These are phyloP conservation scores for Eubucco bourcierii DNA, from an alignment of 2,113 vertebrate genomes.

Conservation along the genomic window DNA sequence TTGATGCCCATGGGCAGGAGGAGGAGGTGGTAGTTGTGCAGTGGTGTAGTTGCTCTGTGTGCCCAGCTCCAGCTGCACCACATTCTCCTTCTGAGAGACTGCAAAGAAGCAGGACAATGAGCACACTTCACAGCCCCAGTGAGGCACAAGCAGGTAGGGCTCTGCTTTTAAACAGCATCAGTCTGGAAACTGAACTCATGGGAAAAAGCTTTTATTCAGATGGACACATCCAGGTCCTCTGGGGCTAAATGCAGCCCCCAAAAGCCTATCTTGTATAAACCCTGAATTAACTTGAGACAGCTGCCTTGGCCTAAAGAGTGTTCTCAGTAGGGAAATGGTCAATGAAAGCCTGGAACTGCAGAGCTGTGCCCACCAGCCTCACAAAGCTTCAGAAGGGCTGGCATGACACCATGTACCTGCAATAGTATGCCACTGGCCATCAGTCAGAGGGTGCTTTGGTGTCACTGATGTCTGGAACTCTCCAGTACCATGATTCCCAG, in stretches of 20 bases:
- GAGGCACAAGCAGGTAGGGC: neutral
- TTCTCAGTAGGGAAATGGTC: neutral
- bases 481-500: conserved; percentile 79
- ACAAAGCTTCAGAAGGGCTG: neutral
- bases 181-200: neutral
- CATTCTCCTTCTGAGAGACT: conserved; percentile 85
- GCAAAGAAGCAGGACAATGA: conserved; percentile 1
- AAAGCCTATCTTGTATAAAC: neutral
- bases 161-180: neutral
- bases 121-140: neutral
- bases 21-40: conserved; percentile 23
- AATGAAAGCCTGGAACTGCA: neutral
- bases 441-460: conserved; percentile 81
- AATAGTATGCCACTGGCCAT: conserved; percentile 89
- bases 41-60: conserved; percentile 76
- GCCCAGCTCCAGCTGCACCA: conserved; percentile 84
- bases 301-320: neutral
- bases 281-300: neutral
- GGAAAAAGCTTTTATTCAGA: neutral
- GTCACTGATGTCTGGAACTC: conserved; percentile 80
- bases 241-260: neutral
- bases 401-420: conserved; percentile 76
- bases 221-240: neutral
- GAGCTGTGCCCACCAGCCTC: neutral
- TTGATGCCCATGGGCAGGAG: conserved; percentile 50